phyloP scores from a whole-genome alignment of 2,113 vertebrate genomes.

The Channa maculata region DNA sequence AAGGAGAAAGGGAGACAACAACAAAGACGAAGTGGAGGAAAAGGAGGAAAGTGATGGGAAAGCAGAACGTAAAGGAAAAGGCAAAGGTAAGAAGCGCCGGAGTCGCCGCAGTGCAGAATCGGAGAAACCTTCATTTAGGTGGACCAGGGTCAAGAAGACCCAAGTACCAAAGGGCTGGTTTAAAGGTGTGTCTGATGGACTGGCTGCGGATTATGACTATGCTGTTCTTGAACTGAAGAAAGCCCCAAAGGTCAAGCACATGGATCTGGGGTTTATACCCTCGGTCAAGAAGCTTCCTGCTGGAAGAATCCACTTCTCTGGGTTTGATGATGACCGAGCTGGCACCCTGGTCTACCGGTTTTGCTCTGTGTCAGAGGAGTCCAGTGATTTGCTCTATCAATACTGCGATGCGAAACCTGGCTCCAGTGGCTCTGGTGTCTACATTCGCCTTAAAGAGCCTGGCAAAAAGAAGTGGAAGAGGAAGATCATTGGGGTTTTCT shows the following conservation, averaged over 20 bases:
- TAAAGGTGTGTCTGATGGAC: constrained; percentile 81
- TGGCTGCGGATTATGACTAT: constrained; percentile 92
- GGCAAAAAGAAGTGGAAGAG: constrained; percentile 92
- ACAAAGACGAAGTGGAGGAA: constrained; percentile 68
- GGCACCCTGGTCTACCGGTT: constrained; percentile 95
- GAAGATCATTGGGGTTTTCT: constrained; percentile 94
- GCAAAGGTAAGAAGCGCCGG: constrained; percentile 76
- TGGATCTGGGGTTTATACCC: constrained; percentile 93
- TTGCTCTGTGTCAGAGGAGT: constrained; percentile 94
- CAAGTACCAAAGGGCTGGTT: constrained; percentile 96
- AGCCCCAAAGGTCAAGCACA: constrained; percentile 88
- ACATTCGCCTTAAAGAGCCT: constrained; percentile 93
- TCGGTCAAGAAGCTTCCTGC: constrained; percentile 89
- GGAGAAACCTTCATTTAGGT: constrained; percentile 89
- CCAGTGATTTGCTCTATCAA: constrained; percentile 92
- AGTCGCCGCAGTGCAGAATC: constrained; percentile 71
- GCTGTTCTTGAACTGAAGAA: constrained; percentile 94
- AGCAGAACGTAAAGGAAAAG: constrained; percentile 66
- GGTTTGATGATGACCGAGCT: constrained; percentile 92
- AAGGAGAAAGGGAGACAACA: constrained; percentile 75
- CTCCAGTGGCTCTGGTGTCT: constrained; percentile 94
- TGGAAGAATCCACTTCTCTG: constrained; percentile 95
- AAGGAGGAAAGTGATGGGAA: constrained; percentile 53
- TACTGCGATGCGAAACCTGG: constrained; percentile 94
- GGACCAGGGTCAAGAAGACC: constrained; percentile 93